phyloP scores from a whole-genome alignment of 2,888 invertebrate species.

The Callosobruchus maculatus region DNA sequence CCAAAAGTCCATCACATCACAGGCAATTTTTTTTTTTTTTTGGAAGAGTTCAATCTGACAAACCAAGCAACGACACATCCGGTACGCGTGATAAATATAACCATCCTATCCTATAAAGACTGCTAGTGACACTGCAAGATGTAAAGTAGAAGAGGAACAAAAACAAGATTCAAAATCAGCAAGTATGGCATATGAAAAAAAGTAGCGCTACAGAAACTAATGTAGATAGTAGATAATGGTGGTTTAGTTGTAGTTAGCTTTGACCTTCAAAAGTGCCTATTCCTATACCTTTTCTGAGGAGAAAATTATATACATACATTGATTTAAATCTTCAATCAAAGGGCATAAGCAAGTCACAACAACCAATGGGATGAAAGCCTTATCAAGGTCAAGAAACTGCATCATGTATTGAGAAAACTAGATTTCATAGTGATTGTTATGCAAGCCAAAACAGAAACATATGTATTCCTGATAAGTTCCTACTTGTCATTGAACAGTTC shows the following conservation, averaged over 20 bases:
- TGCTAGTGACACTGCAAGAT: neutral
- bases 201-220: neutral
- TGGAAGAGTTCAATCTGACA: neutral
- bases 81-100: neutral
- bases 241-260: neutral
- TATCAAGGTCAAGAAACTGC: neutral
- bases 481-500: neutral
- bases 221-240: neutral
- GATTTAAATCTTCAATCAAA: neutral
- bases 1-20: neutral
- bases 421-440: neutral
- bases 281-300: neutral
- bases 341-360: neutral
- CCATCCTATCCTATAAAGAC: neutral
- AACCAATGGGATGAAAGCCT: neutral
- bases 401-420: neutral
- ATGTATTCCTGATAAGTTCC: neutral
- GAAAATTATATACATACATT: neutral
- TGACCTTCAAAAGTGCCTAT: neutral
- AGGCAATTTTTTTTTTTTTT: slow-evolving; percentile 1
- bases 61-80: neutral
- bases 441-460: slow-evolving; percentile 2
- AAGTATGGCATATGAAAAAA: neutral
- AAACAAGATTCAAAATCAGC: neutral
- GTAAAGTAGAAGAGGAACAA: neutral